Conservation (phyloP, 2,113 vertebrate genomes). For the Alethe diademata region DNA sequence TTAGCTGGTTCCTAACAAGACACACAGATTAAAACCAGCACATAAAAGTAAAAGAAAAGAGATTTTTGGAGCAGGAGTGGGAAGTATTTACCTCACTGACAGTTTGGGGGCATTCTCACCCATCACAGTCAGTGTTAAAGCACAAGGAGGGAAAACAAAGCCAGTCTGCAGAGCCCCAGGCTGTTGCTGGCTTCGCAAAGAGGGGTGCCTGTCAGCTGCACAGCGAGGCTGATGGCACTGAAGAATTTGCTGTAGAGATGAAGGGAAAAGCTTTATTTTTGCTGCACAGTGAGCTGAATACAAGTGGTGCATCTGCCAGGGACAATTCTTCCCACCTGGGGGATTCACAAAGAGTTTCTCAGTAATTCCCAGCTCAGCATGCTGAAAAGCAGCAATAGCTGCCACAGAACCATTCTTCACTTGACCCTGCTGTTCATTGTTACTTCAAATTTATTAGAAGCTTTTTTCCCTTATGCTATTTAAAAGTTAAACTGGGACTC, state of each 20-base stretch:
- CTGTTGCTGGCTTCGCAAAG: background rate
- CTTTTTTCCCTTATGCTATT: accelerated
- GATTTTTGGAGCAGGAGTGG: background rate
- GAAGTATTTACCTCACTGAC: background rate
- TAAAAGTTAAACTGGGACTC: background rate
- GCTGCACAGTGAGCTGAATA: background rate
- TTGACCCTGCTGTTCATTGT: background rate
- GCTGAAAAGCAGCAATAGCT: background rate
- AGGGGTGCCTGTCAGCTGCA: background rate
- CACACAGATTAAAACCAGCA: background rate
- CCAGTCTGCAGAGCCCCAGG: background rate
- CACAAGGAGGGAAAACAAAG: background rate
- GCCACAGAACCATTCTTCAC: background rate
- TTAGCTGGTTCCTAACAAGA: background rate
- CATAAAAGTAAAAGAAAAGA: slow-evolving; percentile 22
- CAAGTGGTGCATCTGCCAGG: background rate
- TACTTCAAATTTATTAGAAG: background rate
- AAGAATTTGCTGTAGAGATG: background rate
- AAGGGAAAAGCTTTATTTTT: background rate
- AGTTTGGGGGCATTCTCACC: slow-evolving; percentile 30
- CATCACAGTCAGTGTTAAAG: background rate
- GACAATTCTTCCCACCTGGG: background rate
- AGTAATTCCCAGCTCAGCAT: background rate
- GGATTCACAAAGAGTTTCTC: background rate
- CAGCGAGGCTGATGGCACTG: background rate